Conservation (phyloP, 2,888 invertebrate species). For the Hybos culiciformis region DNA sequence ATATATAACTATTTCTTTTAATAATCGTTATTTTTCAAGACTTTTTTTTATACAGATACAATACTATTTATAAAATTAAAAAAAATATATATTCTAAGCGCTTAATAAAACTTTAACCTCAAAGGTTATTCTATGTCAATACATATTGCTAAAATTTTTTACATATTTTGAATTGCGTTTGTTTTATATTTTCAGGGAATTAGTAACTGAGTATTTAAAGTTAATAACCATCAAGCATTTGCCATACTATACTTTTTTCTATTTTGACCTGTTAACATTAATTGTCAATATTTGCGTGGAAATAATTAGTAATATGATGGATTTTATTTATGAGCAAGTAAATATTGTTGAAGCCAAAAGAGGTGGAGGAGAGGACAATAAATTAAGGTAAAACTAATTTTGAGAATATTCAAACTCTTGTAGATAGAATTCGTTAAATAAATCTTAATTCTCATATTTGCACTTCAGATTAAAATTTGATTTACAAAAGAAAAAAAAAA, state of each 20-base stretch:
- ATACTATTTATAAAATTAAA: background rate
- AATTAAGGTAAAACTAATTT: slow-evolving; percentile 21
- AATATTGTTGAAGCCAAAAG: slow-evolving; percentile 28
- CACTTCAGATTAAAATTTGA: no score
- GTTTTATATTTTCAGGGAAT: slow-evolving; percentile 11
- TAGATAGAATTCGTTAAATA: no score
- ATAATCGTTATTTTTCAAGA: background rate
- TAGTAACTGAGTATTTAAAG: slow-evolving; percentile 23
- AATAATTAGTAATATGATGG: slow-evolving; percentile 22
- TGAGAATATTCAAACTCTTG: background rate
- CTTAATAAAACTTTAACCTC: no score
- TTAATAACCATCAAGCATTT: slow-evolving; percentile 29
- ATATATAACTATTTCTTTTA: no score
- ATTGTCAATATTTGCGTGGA: slow-evolving; percentile 22
- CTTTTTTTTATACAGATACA: background rate
- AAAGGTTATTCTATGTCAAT: no score
- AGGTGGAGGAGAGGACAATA: slow-evolving; percentile 30
- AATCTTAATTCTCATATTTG: no score
- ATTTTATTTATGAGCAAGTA: slow-evolving; percentile 25
- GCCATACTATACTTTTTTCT: slow-evolving; percentile 32
- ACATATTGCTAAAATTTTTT: no score
- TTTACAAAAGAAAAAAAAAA: no score
- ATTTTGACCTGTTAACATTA: slow-evolving; percentile 29
- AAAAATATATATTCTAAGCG: no score
- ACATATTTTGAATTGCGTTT: no score